Base-by-base conservation (phyloP, 2,888 invertebrate species). In the Agrochola circellaris region DNA sequence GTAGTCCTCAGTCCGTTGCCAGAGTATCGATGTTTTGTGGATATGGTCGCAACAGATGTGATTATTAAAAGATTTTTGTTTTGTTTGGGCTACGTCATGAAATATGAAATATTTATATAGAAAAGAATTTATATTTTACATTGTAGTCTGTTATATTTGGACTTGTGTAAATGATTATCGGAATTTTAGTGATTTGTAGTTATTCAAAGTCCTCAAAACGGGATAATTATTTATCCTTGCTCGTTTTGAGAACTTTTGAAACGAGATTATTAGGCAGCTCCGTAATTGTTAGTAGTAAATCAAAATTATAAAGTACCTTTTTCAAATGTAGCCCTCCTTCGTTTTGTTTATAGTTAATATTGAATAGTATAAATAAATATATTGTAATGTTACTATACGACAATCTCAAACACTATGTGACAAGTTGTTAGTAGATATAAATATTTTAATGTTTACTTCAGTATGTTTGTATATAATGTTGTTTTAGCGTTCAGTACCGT, bases 1-100 rank as follows among this genome's bases (percentile, higher is more conserved):
- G 78, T 91, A 89, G 81, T 85, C 91, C 92, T 93, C 93, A 93
- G 92, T 94, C 92, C 92, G 87, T 90, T 84, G 84, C 90, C 83
- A 83, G 77, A 86, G 77, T 82, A 73, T 83, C 56, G 73, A 77
- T 82, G n/a, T 82, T 23, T 83, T 34, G 45, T 58, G 65, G 58
- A 62, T 82, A 62, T 84, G 67, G 58, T 77, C 74, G 76, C 85
- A 90, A 89, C 87, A 90, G 85, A 54, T 17, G 56, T 82, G 72
- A 72, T 62, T 77, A n/a, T 74, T 82, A 42, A n/a, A 34, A 45
- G 23, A 64, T 67, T 64, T 54, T 30, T 9, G n/a, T 51, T 64
- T 67, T 54, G 8, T 48, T 82, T 61, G 70, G 64, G 62, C 66
- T 81, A 64, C 62, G 15, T 26, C 34, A 42, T 48, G 15, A 61